Conservation (phyloP, 2,888 invertebrate species). For the Dasypolia templi region DNA sequence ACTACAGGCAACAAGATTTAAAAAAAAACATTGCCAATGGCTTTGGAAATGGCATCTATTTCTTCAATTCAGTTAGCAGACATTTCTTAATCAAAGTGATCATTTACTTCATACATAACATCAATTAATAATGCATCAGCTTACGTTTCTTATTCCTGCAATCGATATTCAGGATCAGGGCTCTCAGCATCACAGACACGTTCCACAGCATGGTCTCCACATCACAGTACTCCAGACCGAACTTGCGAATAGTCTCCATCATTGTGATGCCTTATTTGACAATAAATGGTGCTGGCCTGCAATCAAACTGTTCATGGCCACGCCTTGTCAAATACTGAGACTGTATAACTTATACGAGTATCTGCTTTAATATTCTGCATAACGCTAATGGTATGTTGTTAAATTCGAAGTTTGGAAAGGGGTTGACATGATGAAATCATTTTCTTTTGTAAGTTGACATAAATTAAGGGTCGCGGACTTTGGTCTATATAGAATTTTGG, state of each 20-base stretch:
- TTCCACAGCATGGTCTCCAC: constrained; percentile 78
- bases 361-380: constrained; percentile 25
- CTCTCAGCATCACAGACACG: constrained; percentile 70
- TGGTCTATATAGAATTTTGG: neutral
- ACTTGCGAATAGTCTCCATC: constrained; percentile 60
- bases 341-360: neutral
- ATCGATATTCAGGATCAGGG: constrained; percentile 73
- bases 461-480: neutral
- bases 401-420: constrained; percentile 2
- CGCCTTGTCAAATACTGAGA: constrained; percentile 28
- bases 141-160: constrained; percentile 70
- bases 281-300: constrained; percentile 6
- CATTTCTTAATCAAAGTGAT: neutral
- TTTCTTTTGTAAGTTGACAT: neutral
- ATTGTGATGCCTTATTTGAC: constrained; percentile 16
- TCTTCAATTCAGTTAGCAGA: neutral
- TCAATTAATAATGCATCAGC: constrained; percentile 31
- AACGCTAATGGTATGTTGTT: neutral
- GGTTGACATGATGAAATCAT: neutral
- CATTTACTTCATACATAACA: neutral
- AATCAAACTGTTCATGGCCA: constrained; percentile 7
- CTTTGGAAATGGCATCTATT: no score
- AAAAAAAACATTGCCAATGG: no score
- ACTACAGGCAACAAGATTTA: no score
- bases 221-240: constrained; percentile 72